Percentiles rank a stretch among this genome's conserved stretches.
These are phyloP conservation scores for Enteromius paludinosus DNA, from an alignment of 2,797 vertebrate species.

Conservation along the genomic window DNA sequence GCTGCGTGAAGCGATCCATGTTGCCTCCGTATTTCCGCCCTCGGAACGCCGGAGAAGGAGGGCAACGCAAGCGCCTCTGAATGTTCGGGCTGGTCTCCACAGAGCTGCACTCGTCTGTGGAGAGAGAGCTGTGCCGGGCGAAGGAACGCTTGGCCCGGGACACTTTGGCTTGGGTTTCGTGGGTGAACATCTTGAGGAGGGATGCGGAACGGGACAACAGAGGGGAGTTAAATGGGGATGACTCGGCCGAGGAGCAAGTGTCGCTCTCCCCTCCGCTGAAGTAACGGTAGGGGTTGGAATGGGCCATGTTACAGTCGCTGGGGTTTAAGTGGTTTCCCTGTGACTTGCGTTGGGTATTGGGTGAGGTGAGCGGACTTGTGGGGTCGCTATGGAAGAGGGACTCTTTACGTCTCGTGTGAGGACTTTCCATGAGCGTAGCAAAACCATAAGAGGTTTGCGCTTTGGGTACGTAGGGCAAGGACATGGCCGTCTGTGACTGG, in stretches of 20 bases:
- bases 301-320: constrained; percentile 80
- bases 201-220: constrained; percentile 93
- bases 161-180: constrained; percentile 93
- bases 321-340: constrained; percentile 80
- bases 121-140: constrained; percentile 92
- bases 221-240: constrained; percentile 92
- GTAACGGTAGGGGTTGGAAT: constrained; percentile 91
- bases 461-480: constrained; percentile 92
- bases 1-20: constrained; percentile 72
- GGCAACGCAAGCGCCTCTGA: constrained; percentile 82
- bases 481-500: constrained; percentile 91
- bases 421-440: constrained; percentile 91
- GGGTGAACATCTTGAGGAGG: constrained; percentile 92
- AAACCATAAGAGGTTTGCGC: constrained; percentile 96
- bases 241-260: constrained; percentile 95
- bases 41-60: constrained; percentile 68
- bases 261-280: constrained; percentile 96
- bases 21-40: constrained; percentile 65
- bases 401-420: constrained; percentile 94
- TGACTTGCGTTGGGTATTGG: constrained; percentile 78
- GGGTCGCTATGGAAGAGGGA: constrained; percentile 95
- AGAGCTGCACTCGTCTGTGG: constrained; percentile 92
- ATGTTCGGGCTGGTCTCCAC: constrained; percentile 91
- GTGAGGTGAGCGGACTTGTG: constrained; percentile 87
- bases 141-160: constrained; percentile 90